Evolutionary conservation across 1,140 invertebrate genomes (phyloP), one percentile per base, ranked within the genome.

Genomic region (Pentalonia nigronervosa): DNA sequence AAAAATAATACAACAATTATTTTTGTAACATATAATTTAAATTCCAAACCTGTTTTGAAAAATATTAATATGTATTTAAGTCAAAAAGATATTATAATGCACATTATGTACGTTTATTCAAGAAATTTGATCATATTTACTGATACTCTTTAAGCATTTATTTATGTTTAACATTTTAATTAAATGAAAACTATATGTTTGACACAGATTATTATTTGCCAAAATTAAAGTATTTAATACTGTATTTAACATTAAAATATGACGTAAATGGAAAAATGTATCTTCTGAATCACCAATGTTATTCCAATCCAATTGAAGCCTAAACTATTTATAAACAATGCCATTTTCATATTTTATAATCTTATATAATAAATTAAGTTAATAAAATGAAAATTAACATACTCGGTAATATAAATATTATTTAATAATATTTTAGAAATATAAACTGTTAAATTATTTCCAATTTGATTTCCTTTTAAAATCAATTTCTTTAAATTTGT

Each of bases 401-500:
- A 93, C 91, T 93, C 91, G 45, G 48, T 93, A 84, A 93, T 83
- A 41, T 23, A 56, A 84, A 23, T 11, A n/a, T 93, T 93, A 50
- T 41, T 30, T 30, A 30, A 84, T 83, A 93, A 53, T 41, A 86
- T 86, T 30, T 93, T 93, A 53, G 91, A 93, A 41, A 93, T 56
- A n/a, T 53, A 93, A 14, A 8, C 0, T 17, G 48, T 93, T 41
- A 30, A 9, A 30, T 86, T 41, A 30, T 41, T 81, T 25, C 48
- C 91, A 53, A 93, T 93, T 86, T 56, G 20, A 84, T 93, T 93
- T 41, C 91, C 81, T 56, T 93, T 93, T 86, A 93, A 86, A 93
- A 86, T 56, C 17, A 93, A 86, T 25, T 41, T 36, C 30, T 50
- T 30, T 56, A 84, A 53, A 20, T 86, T 84, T 86, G 50, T 56